phyloP scores from a whole-genome alignment of 2,113 vertebrate species.

The Dendrocopos noguchii region DNA sequence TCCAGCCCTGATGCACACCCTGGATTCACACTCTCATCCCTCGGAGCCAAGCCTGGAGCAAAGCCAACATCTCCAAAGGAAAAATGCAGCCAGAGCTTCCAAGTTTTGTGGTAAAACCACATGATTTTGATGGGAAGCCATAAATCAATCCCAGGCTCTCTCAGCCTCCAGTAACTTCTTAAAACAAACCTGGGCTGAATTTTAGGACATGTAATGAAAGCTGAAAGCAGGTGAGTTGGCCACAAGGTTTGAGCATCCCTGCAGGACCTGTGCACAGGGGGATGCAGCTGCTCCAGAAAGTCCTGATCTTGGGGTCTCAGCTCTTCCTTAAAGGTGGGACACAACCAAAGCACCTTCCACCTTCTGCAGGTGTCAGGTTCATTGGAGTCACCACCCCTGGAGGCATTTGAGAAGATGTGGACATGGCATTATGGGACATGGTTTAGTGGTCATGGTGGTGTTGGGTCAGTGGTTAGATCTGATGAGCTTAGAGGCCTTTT shows the following conservation, averaged over 20 bases:
- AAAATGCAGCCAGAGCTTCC: conserved; percentile 58
- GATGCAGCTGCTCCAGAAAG: fast-evolving
- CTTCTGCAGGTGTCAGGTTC: neutral
- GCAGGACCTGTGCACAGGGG: fast-evolving
- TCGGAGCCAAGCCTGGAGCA: neutral
- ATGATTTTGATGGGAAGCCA: conserved; percentile 60
- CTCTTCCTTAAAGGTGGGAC: neutral
- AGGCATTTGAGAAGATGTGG: no score
- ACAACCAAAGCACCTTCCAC: neutral
- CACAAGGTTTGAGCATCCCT: neutral
- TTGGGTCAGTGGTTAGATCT: no score
- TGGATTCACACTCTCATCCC: neutral
- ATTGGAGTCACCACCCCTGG: no score
- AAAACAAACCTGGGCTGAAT: conserved; percentile 60
- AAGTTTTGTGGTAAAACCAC: conserved; percentile 46
- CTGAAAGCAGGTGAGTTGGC: conserved; percentile 55
- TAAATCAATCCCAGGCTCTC: conserved; percentile 63
- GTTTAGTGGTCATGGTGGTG: no score
- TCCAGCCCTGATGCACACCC: neutral
- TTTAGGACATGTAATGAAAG: conserved; percentile 34
- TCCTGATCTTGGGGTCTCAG: neutral
- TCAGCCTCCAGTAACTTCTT: conserved; percentile 16
- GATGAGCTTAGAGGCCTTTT: no score
- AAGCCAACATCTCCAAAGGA: conserved; percentile 45
- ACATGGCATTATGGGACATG: no score